Evolutionary conservation across 1,140 invertebrate species (phyloP).

Genomic region (Sarcophaga peregrina): DNA sequence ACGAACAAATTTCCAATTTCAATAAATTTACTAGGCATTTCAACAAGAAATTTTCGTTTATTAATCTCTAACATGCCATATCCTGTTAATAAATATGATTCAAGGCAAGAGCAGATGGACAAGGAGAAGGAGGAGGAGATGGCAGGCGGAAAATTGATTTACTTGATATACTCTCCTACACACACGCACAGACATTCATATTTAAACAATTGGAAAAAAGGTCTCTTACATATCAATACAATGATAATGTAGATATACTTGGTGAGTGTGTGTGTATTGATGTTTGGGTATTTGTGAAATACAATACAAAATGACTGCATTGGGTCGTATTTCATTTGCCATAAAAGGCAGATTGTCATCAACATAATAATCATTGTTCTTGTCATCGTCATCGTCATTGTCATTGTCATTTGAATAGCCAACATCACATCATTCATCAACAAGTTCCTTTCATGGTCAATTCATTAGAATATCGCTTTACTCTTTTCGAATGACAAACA

Average conservation of each 20-base stretch:
- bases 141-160: not conserved
- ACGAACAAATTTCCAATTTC: not conserved
- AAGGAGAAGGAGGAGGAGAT: not conserved
- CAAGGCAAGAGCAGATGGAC: no score
- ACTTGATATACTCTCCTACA: no score
- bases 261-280: no score
- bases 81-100: no score
- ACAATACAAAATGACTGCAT: no score
- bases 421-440: slow-evolving; percentile 36
- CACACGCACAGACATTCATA: no score
- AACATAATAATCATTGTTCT: not conserved
- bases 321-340: not conserved
- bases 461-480: slow-evolving; percentile 31
- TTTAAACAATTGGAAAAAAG: no score
- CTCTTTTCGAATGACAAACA: no score
- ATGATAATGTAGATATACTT: no score
- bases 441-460: slow-evolving; percentile 40
- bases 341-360: not conserved
- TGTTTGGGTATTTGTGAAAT: no score
- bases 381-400: not conserved
- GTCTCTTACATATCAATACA: no score
- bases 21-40: not conserved
- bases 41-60: slow-evolving; percentile 16
- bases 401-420: slow-evolving; percentile 8
- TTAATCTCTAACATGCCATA: slow-evolving; percentile 14